Evolutionary conservation across 2,888 invertebrate genomes (phyloP).

Genomic region (Embidobia sp.): DNA sequence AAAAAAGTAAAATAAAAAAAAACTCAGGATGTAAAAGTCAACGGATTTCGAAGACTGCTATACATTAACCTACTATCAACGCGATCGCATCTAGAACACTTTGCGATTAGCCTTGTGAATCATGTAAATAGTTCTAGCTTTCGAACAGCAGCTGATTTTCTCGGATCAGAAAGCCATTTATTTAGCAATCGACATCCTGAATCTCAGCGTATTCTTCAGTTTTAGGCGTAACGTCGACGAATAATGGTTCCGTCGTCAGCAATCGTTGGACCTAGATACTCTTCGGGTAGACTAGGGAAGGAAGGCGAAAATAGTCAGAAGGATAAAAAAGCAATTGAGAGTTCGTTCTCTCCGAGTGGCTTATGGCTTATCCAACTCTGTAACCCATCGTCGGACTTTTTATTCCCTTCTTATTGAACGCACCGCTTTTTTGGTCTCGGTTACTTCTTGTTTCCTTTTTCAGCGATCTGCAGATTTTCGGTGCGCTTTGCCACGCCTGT

Average conservation of each 20-base stretch:
- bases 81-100: constrained; percentile 52
- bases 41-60: too few species aligned
- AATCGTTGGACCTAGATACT: constrained; percentile 66
- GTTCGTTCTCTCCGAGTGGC: constrained; percentile 48
- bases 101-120: constrained; percentile 57
- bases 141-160: constrained; percentile 60
- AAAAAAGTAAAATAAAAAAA: too few species aligned
- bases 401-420: constrained; percentile 25
- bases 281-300: constrained; percentile 47
- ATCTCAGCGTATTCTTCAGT: constrained; percentile 71
- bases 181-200: constrained; percentile 67
- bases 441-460: constrained; percentile 68
- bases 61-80: too few species aligned
- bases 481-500: constrained; percentile 76
- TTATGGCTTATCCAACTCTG: constrained; percentile 60
- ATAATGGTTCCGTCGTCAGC: constrained; percentile 75
- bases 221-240: constrained; percentile 67
- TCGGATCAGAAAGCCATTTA: constrained; percentile 70
- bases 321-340: constrained; percentile 60
- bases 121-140: constrained; percentile 56
- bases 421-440: too few species aligned
- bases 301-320: constrained; percentile 54
- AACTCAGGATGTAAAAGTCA: too few species aligned
- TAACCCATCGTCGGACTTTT: constrained; percentile 60
- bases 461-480: constrained; percentile 72